Conservation (phyloP, 2,797 vertebrate species). For the Agapornis canus region DNA sequence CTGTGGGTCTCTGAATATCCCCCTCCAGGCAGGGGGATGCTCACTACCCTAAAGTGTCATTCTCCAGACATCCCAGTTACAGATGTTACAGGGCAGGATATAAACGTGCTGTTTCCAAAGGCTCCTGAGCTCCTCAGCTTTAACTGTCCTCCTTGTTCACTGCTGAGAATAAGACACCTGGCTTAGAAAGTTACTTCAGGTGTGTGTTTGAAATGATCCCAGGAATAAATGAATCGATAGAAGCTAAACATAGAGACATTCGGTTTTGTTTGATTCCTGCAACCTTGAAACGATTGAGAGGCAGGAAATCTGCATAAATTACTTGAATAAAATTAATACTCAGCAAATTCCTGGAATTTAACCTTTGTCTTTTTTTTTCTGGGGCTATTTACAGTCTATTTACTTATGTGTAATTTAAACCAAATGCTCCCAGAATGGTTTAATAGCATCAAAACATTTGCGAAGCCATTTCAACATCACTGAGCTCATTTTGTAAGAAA, state of each 20-base stretch:
- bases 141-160: background rate
- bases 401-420: background rate
- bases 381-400: background rate
- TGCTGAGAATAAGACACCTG: background rate
- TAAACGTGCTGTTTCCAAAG: background rate
- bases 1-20: rapidly evolving
- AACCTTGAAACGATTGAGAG: background rate
- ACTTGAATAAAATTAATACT: background rate
- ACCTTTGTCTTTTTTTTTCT: background rate
- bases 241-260: background rate
- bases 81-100: rapidly evolving
- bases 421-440: background rate
- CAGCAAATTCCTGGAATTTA: conserved; percentile 7
- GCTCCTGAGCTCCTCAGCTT: background rate
- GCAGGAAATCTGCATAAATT: background rate
- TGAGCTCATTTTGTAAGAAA: background rate
- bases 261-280: background rate
- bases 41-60: background rate
- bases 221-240: background rate
- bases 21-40: rapidly evolving
- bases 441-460: background rate
- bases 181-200: background rate
- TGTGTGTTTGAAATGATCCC: background rate
- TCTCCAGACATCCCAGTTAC: background rate
- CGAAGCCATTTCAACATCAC: background rate